Base-by-base conservation (phyloP, 1,140 invertebrate species). In the Phymorhynchus buccinoides region DNA sequence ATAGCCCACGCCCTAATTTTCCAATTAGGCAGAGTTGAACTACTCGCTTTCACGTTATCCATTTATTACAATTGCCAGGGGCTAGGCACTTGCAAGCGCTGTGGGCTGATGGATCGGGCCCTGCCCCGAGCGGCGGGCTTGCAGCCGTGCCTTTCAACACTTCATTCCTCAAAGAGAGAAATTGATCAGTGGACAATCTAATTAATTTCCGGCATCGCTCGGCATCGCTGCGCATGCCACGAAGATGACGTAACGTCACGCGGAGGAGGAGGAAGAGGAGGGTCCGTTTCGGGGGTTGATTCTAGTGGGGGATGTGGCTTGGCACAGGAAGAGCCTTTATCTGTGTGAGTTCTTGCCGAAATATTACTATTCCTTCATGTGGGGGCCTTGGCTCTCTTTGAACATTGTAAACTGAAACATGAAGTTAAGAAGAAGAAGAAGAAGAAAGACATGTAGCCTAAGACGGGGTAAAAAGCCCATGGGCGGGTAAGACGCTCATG, bases 171-270 rank as follows among this genome's bases (percentile, higher is more conserved):
- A 83, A 83, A 83, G 81, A 73, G 81, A 73, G 37, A 42, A 71
- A 56, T 73, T 83, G 30, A 71, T 83, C 81, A 83, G 68, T 30
- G 81, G 66, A 83, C 81, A 83, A 83, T 83, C 81, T 83, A 83
- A 83, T 83, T 83, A 83, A 83, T 83, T 83, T 83, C 81, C 81
- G 81, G 62, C 81, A 6, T 42, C 44, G 81, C 62, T 44, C 62
- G 41, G 81, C 81, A 41, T 42, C 35, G 66, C 62, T 68, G 81
- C 81, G 66, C 81, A 12, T 73, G 81, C 37, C 62, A 41, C 62
- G 81, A 22, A 16, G 62, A 71, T 71, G 81, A 68, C 62, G 81
- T 73, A 27, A 73, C 18, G 41, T 83, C 1, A 12, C 3, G 32
- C 39, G 68, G 12, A 37, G 22, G 27, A 16, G 27, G 62, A n/a